These are phyloP conservation scores for Drosophila mettleri DNA, from an alignment of 2,888 invertebrate genomes.

Conservation along the genomic window DNA sequence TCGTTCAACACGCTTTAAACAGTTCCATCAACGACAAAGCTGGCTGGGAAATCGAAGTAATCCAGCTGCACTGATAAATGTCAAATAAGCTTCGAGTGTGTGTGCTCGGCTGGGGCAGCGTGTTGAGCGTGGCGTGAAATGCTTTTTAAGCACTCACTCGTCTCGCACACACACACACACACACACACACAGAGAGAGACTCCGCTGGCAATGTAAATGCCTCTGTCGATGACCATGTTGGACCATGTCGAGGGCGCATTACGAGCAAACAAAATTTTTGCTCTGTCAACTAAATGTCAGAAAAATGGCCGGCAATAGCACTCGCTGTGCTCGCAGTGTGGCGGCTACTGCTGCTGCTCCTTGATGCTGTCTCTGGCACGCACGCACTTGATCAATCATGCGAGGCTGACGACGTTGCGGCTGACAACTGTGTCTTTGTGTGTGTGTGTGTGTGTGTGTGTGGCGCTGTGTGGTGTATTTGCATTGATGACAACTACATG, in stretches of 20 bases:
- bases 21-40: constrained; percentile 70
- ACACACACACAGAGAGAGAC: not conserved
- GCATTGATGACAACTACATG: constrained; percentile 78
- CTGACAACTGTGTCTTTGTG: constrained; percentile 58
- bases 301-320: constrained; percentile 69
- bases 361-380: constrained; percentile 68
- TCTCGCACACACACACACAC: constrained; percentile 13
- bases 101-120: constrained; percentile 31
- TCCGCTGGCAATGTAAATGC: constrained; percentile 52
- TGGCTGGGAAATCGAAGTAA: constrained; percentile 45
- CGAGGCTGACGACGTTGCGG: constrained; percentile 56
- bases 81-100: constrained; percentile 72
- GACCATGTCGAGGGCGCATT: constrained; percentile 63
- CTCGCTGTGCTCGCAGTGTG: constrained; percentile 34
- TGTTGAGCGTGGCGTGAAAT: constrained; percentile 59
- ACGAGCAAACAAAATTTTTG: constrained; percentile 75
- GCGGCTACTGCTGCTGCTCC: constrained; percentile 23
- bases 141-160: constrained; percentile 73
- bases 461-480: constrained; percentile 58
- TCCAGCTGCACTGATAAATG: constrained; percentile 75
- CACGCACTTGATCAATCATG: constrained; percentile 79
- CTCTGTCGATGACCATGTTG: constrained; percentile 40
- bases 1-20: constrained; percentile 54
- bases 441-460: constrained; percentile 1
- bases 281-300: constrained; percentile 80